phyloP scores from a whole-genome alignment of 2,797 vertebrate genomes.

The Emys orbicularis region DNA sequence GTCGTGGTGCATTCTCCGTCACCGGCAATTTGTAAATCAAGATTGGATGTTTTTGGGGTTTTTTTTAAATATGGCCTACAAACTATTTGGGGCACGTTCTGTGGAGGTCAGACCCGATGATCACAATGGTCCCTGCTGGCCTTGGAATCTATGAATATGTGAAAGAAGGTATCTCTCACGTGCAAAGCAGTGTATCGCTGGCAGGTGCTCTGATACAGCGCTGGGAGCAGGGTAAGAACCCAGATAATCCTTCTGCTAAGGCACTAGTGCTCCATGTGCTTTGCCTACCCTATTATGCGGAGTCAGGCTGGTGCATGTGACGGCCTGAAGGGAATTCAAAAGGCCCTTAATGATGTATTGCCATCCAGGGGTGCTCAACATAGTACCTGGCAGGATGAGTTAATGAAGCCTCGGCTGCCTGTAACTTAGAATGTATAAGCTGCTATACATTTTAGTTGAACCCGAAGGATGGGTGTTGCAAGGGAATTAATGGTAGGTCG shows the following conservation, averaged over 20 bases:
- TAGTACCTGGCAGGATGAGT: not conserved
- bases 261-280: accelerated
- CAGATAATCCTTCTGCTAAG: accelerated
- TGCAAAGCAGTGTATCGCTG: accelerated
- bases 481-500: not conserved
- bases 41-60: not conserved
- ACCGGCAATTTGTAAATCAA: not conserved
- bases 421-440: not conserved
- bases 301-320: not conserved
- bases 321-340: not conserved
- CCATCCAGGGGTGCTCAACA: not conserved
- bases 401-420: not conserved
- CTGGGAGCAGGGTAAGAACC: accelerated
- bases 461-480: not conserved
- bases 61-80: not conserved
- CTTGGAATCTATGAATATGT: not conserved
- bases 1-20: not conserved
- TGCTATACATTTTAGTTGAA: not conserved
- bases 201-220: not conserved
- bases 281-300: not conserved
- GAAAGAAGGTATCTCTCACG: not conserved
- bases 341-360: not conserved
- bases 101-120: not conserved
- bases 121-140: not conserved
- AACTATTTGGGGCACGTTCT: not conserved